These are phyloP conservation scores for Xiphydria camelus DNA, from an alignment of 2,888 invertebrate genomes.

Conservation along the genomic window DNA sequence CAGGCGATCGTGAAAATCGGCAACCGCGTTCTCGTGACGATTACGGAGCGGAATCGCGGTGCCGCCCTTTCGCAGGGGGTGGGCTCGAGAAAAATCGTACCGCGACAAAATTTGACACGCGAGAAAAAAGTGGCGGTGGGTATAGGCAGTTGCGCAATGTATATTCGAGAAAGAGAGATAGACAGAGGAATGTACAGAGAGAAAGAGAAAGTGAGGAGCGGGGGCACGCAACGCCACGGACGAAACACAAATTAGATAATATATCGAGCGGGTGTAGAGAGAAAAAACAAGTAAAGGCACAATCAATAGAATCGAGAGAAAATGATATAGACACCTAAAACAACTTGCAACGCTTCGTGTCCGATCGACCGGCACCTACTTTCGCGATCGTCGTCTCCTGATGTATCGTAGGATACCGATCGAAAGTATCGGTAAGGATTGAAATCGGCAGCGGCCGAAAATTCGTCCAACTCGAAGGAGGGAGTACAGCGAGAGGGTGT, in stretches of 20 bases:
- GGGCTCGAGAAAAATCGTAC: neutral
- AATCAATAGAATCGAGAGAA: slow-evolving; percentile 18
- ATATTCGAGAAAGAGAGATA: neutral
- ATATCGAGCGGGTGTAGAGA: slow-evolving; percentile 63
- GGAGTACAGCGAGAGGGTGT: no score
- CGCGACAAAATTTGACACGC: no score
- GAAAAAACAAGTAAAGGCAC: slow-evolving; percentile 51
- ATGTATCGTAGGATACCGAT: no score
- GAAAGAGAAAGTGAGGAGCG: slow-evolving; percentile 4
- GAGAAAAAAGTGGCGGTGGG: no score
- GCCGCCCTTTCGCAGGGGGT: slow-evolving; percentile 4
- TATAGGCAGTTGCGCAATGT: neutral
- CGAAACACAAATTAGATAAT: slow-evolving; percentile 47
- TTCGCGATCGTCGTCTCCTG: no score
- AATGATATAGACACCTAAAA: slow-evolving; percentile 22
- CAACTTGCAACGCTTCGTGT: slow-evolving; percentile 26
- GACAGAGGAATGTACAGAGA: slow-evolving; percentile 6
- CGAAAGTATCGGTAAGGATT: no score
- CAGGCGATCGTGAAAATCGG: neutral
- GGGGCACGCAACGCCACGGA: slow-evolving; percentile 32
- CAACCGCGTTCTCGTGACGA: neutral
- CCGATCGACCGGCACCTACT: no score
- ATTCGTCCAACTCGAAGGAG: no score
- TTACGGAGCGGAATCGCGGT: no score
- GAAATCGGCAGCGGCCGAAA: no score